A percentile compares a stretch with the other conserved stretches of the same genome.
Conservation (phyloP, 2,888 invertebrate species). For the Ichneumoninae sp. region DNA sequence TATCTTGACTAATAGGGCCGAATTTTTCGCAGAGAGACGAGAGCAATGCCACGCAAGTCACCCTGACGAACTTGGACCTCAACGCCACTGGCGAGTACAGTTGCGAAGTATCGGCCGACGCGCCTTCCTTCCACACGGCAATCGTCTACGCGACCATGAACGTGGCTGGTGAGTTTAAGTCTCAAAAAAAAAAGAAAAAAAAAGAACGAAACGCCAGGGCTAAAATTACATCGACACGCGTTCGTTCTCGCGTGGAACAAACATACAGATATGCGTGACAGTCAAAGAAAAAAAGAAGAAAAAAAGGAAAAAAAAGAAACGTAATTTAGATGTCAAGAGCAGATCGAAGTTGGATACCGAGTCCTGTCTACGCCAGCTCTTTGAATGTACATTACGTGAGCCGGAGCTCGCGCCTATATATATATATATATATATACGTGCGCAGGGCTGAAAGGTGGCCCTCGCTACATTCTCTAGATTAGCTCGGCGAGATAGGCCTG, state of each 20-base stretch:
- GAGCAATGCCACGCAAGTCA: slow-evolving; percentile 82
- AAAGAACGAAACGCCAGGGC: slow-evolving; percentile 10
- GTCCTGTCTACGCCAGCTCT: neutral
- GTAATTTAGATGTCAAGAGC: slow-evolving; percentile 39
- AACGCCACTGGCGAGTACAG: slow-evolving; percentile 81
- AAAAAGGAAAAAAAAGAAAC: slow-evolving; percentile 18
- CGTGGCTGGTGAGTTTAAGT: slow-evolving; percentile 78
- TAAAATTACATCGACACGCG: neutral
- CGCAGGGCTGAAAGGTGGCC: neutral
- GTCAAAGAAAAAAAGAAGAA: neutral
- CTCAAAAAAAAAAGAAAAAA: neutral
- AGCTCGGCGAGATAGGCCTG: slow-evolving; percentile 56
- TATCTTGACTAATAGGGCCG: neutral
- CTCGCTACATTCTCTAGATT: slow-evolving; percentile 50
- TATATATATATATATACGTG: neutral
- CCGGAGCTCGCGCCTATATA: neutral
- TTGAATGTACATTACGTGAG: neutral
- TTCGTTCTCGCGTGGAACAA: slow-evolving; percentile 4
- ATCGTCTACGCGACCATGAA: slow-evolving; percentile 79
- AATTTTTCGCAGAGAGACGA: slow-evolving; percentile 75
- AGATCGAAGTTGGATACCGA: slow-evolving; percentile 22
- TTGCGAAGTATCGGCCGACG: slow-evolving; percentile 82
- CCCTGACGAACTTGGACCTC: slow-evolving; percentile 77
- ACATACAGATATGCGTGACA: slow-evolving; percentile 18
- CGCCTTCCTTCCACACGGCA: slow-evolving; percentile 82